phyloP scores from a whole-genome alignment of 1,140 invertebrate species.

The Hylaeus anthracinus region DNA sequence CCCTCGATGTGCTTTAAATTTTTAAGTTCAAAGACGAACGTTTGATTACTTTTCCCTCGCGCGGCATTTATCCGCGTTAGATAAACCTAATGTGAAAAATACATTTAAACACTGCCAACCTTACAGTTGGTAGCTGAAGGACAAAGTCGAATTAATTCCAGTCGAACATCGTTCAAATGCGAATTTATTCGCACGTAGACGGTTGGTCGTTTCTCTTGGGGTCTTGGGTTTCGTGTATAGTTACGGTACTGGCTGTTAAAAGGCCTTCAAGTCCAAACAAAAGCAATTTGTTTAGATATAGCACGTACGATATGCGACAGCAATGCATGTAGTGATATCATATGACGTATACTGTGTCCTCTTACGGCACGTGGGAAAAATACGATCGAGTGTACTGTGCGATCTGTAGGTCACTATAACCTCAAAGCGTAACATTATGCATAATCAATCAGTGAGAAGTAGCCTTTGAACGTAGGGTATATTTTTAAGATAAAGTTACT shows the following conservation, averaged over 20 bases:
- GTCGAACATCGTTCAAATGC: too few relatives aligned
- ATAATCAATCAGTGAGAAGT: constrained; percentile 45
- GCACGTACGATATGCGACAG: neutral
- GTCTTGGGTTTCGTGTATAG: neutral
- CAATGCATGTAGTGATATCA: constrained; percentile 1
- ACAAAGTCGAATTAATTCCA: too few relatives aligned
- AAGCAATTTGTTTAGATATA: neutral
- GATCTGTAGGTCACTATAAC: constrained; percentile 51
- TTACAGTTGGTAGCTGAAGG: too few relatives aligned
- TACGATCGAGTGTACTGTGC: constrained; percentile 31
- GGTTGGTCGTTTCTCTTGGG: neutral
- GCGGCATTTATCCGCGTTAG: too few relatives aligned
- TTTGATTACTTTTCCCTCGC: too few relatives aligned
- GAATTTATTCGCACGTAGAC: too few relatives aligned
- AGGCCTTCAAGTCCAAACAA: neutral
- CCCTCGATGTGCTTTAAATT: too few relatives aligned
- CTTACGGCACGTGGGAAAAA: constrained; percentile 61
- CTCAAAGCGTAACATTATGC: constrained; percentile 57
- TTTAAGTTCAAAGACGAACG: too few relatives aligned
- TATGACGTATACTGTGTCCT: constrained; percentile 40
- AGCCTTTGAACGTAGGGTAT: constrained; percentile 27
- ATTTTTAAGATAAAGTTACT: constrained; percentile 36
- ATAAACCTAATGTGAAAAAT: too few relatives aligned
- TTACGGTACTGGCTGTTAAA: neutral
- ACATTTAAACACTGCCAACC: too few relatives aligned